phyloP scores from a whole-genome alignment of 2,888 invertebrate genomes.

The Holacanthella duospinosa region DNA sequence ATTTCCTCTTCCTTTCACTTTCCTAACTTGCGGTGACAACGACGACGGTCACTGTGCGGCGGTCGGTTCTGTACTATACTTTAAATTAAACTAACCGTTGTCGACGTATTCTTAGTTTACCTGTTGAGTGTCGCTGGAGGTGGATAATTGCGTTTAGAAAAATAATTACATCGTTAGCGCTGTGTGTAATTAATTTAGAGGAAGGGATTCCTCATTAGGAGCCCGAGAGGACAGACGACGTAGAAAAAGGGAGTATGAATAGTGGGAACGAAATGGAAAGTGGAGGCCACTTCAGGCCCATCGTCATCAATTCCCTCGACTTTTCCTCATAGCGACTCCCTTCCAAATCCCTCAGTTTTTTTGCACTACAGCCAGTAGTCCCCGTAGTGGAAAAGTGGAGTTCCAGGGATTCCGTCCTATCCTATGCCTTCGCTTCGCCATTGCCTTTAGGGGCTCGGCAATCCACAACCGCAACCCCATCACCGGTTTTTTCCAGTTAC shows the following conservation, averaged over 20 bases:
- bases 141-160: neutral
- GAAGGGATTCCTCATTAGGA: neutral
- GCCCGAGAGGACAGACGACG: neutral
- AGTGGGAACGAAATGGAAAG: neutral
- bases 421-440: neutral
- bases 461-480: too few species aligned
- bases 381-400: neutral
- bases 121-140: too few species aligned
- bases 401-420: neutral
- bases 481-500: too few species aligned
- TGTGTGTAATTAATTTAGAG: neutral
- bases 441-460: neutral
- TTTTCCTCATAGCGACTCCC: neutral
- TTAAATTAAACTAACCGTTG: too few species aligned
- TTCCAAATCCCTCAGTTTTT: neutral
- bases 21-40: too few species aligned
- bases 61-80: too few species aligned
- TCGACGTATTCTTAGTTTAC: too few species aligned
- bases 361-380: neutral
- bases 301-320: neutral
- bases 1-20: too few species aligned
- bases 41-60: too few species aligned
- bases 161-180: neutral
- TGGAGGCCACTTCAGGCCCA: conserved; percentile 4
- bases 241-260: neutral